Percentiles rank a stretch among this genome's conserved stretches.
Evolutionary conservation across 2,797 vertebrate genomes (phyloP).

Genomic region (Geotria australis): DNA sequence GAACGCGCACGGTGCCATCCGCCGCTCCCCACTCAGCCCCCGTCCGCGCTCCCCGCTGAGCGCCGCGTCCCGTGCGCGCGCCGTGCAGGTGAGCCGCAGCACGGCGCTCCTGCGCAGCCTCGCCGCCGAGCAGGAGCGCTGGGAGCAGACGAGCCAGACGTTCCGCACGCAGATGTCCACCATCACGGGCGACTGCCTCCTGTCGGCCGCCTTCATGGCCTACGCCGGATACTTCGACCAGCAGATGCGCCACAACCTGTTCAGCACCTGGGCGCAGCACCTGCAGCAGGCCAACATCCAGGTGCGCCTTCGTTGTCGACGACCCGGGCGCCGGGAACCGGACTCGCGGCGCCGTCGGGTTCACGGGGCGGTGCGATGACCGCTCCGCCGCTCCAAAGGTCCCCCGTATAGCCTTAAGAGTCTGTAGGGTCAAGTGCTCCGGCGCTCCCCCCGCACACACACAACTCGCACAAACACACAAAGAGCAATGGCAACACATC

Average conservation of each 20-base stretch:
- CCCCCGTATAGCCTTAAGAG: no score
- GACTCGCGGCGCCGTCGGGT: no score
- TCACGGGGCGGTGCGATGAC: no score
- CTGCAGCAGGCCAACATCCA: constrained; percentile 91
- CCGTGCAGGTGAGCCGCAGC: constrained; percentile 68
- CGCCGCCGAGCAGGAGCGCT: constrained; percentile 84
- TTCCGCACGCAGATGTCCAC: constrained; percentile 99
- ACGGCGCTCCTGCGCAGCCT: constrained; percentile 88
- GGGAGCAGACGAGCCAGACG: constrained; percentile 97
- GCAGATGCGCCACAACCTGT: constrained; percentile 96
- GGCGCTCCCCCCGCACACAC: no score
- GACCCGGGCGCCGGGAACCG: background rate
- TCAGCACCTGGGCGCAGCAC: constrained; percentile 95
- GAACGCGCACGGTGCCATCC: no score
- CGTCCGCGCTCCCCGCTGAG: no score
- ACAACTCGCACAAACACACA: no score
- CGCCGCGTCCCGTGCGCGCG: background rate
- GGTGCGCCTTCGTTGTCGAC: constrained; percentile 13
- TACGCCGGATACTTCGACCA: constrained; percentile 96
- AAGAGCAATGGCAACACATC: no score
- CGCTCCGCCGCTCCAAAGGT: no score
- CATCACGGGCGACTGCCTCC: constrained; percentile 79
- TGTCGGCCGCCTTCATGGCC: constrained; percentile 77
- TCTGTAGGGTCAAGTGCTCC: no score
- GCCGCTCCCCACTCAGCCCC: no score